Percentiles rank a stretch among this genome's conserved stretches.
phyloP scores from a whole-genome alignment of 2,888 invertebrate genomes.

The Drosophila suboccidentalis region DNA sequence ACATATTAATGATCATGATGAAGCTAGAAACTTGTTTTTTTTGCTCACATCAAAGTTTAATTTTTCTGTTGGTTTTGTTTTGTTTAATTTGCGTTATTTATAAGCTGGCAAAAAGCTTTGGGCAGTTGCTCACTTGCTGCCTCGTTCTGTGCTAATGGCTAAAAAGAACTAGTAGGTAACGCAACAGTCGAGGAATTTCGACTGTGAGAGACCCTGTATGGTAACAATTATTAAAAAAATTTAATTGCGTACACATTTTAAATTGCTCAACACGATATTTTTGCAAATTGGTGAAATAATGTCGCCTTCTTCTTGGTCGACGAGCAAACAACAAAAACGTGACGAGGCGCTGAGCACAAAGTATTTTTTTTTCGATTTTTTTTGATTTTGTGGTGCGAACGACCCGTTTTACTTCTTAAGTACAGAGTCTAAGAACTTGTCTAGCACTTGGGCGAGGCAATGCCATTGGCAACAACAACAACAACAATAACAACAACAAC shows the following conservation, averaged over 20 bases:
- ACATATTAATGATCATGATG: slow-evolving; percentile 71
- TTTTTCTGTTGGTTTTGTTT: slow-evolving; percentile 49
- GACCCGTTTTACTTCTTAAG: neutral
- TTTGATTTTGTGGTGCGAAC: rapidly evolving
- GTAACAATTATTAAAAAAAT: too few relatives aligned
- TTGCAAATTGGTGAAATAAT: too few relatives aligned
- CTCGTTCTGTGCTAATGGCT: slow-evolving; percentile 31
- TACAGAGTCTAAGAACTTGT: slow-evolving; percentile 46
- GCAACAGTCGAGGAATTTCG: neutral
- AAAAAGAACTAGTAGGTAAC: slow-evolving; percentile 24
- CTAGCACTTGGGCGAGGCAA: slow-evolving; percentile 54
- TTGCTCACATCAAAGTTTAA: slow-evolving; percentile 63
- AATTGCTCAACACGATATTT: too few relatives aligned
- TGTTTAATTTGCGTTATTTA: slow-evolving; percentile 80
- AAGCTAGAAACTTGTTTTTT: slow-evolving; percentile 62
- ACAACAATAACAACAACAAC: slow-evolving; percentile 54
- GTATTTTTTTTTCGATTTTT: too few relatives aligned
- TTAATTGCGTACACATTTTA: too few relatives aligned
- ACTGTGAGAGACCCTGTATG: neutral
- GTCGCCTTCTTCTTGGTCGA: too few relatives aligned
- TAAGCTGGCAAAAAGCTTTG: slow-evolving; percentile 67
- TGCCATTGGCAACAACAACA: slow-evolving; percentile 53
- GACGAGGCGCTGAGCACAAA: too few relatives aligned
- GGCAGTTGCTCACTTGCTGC: slow-evolving; percentile 54
- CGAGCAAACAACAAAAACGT: too few relatives aligned